Percentiles rank a stretch among this genome's conserved stretches.
Evolutionary conservation across 2,888 invertebrate species (phyloP).

Genomic region (Cryptophagus acutangulus): DNA sequence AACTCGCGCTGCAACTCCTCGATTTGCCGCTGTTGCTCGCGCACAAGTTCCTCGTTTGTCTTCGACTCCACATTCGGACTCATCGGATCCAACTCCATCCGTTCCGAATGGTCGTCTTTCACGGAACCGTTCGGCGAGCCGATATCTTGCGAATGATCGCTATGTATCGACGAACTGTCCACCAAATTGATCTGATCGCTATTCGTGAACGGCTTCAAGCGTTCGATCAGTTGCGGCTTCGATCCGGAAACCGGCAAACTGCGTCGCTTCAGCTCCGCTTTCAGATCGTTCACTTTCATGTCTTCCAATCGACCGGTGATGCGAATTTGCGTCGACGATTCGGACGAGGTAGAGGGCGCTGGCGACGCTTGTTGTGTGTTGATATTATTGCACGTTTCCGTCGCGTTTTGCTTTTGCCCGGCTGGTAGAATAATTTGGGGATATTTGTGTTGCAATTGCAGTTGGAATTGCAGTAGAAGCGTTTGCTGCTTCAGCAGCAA

Average conservation of each 20-base stretch:
- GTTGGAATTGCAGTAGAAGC: conserved; percentile 79
- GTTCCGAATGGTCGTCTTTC: conserved; percentile 36
- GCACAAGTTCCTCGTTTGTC: conserved; percentile 65
- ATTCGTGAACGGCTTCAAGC: conserved; percentile 69
- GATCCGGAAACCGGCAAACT: conserved; percentile 94
- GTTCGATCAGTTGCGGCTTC: conserved; percentile 90
- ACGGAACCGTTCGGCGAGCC: conserved; percentile 38
- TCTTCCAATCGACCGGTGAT: conserved; percentile 75
- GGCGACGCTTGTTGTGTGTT: conserved; percentile 44
- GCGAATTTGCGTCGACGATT: conserved; percentile 44
- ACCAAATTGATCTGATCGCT: conserved; percentile 31
- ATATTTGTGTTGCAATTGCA: conserved; percentile 78
- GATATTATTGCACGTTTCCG: conserved; percentile 18
- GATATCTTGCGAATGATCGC: conserved; percentile 43
- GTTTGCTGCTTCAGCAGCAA: conserved; percentile 91
- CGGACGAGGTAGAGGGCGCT: conserved; percentile 45
- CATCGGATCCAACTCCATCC: conserved; percentile 49
- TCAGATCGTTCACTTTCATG: conserved; percentile 93
- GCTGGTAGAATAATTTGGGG: conserved; percentile 78
- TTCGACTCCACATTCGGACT: conserved; percentile 43
- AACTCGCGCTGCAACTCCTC: conserved; percentile 80
- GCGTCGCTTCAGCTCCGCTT: conserved; percentile 88
- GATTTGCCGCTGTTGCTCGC: conserved; percentile 81
- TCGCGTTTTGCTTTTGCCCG: conserved; percentile 50
- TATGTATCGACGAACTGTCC: conserved; percentile 44